These are phyloP conservation scores for Nomada hirtipes DNA, from an alignment of 2,888 invertebrate genomes.

Conservation along the genomic window DNA sequence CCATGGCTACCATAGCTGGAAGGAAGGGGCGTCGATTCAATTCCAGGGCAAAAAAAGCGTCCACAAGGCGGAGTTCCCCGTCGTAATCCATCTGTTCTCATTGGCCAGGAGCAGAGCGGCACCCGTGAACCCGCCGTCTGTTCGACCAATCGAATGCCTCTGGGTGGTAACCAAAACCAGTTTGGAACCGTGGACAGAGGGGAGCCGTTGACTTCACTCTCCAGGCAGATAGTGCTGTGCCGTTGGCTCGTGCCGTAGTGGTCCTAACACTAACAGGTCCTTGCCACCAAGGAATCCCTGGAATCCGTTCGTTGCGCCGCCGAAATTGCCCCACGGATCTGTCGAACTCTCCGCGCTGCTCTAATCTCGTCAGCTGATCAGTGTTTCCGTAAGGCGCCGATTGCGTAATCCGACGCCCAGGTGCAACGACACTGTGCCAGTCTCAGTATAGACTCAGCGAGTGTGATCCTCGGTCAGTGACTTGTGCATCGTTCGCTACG, in stretches of 20 bases:
- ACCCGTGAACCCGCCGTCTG: conserved; percentile 63
- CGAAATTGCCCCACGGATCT: conserved; percentile 33
- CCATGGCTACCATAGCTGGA: conserved; percentile 61
- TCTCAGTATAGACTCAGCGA: background rate
- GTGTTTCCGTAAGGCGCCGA: conserved; percentile 34
- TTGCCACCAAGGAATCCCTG: conserved; percentile 73
- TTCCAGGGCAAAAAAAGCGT: conserved; percentile 80
- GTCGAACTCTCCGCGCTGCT: conserved; percentile 17
- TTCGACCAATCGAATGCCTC: conserved; percentile 74
- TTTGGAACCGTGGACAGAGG: conserved; percentile 75
- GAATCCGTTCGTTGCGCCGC: conserved; percentile 66
- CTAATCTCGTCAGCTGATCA: conserved; percentile 47
- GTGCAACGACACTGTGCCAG: background rate
- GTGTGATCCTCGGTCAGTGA: conserved; percentile 27
- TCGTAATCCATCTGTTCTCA: conserved; percentile 65
- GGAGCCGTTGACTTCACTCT: conserved; percentile 79
- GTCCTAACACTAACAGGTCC: conserved; percentile 76
- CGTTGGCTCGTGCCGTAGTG: conserved; percentile 83
- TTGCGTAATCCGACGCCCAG: conserved; percentile 16
- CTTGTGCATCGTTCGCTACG: background rate
- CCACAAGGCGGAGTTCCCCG: conserved; percentile 74
- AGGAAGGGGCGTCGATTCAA: conserved; percentile 81
- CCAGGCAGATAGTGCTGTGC: conserved; percentile 83
- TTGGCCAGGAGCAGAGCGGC: conserved; percentile 72
- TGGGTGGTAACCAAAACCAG: conserved; percentile 80